Evolutionary conservation across 2,888 invertebrate genomes (phyloP).

Genomic region (Caenorhabditis sp.): DNA sequence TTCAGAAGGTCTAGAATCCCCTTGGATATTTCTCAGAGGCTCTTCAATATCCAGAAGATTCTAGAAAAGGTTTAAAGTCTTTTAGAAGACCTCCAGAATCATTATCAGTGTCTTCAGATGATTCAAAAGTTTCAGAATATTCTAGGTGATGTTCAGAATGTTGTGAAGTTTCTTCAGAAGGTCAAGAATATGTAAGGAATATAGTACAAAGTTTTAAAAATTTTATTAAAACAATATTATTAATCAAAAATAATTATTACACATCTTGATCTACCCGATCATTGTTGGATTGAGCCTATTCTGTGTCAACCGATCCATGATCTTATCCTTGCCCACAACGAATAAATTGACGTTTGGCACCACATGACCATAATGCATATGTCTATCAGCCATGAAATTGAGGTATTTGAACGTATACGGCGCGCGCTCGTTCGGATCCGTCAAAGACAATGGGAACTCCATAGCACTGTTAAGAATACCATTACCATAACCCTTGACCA

Average conservation of each 20-base stretch:
- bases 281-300: conserved; percentile 64
- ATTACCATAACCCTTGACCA: conserved; percentile 62
- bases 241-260: conserved; percentile 7
- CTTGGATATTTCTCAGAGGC: no score
- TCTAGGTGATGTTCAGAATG: no score
- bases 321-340: conserved; percentile 59
- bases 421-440: conserved; percentile 64
- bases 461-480: conserved; percentile 62
- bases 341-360: conserved; percentile 63
- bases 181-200: no score
- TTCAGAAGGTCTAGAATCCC: no score
- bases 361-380: conserved; percentile 60
- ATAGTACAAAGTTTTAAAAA: no score
- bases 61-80: no score
- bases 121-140: no score
- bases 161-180: no score
- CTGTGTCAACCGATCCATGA: conserved; percentile 56
- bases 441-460: conserved; percentile 62
- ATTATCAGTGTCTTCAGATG: no score
- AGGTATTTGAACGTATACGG: conserved; percentile 64
- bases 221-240: conserved; percentile 11
- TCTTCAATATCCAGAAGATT: no score
- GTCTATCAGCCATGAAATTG: conserved; percentile 66
- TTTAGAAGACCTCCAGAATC: no score
- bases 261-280: conserved; percentile 45